Evolutionary conservation across 2,113 vertebrate species (phyloP).

Genomic region (Hippocampus guttulatus): DNA sequence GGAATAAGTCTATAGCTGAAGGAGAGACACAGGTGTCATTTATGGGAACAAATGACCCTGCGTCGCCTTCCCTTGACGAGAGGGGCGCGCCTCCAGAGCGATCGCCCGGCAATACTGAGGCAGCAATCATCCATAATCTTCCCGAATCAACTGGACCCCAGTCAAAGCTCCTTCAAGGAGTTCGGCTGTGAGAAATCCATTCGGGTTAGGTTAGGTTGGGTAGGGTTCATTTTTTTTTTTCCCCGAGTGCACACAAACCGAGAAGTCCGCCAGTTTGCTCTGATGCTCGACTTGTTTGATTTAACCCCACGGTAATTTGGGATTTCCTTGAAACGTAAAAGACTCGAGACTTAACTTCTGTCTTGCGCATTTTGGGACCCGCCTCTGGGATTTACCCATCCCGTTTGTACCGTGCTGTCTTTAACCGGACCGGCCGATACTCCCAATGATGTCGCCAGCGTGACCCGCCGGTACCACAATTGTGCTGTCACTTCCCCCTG

Average conservation of each 20-base stretch:
- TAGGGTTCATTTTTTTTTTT: neutral
- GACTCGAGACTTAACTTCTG: too few species aligned
- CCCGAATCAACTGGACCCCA: slow-evolving; percentile 51
- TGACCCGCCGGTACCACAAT: slow-evolving; percentile 55
- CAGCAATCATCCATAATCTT: slow-evolving; percentile 71
- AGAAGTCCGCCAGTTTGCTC: too few species aligned
- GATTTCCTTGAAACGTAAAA: too few species aligned
- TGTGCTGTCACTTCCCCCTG: slow-evolving; percentile 40
- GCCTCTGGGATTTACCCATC: neutral
- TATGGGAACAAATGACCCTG: slow-evolving; percentile 70
- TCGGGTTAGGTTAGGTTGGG: slow-evolving; percentile 20
- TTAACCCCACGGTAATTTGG: too few species aligned
- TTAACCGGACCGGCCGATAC: too few species aligned
- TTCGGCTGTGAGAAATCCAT: neutral
- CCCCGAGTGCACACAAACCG: too few species aligned
- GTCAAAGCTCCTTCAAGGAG: slow-evolving; percentile 39
- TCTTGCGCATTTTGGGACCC: too few species aligned
- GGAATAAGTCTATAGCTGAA: slow-evolving; percentile 66
- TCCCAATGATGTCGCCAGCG: slow-evolving; percentile 31
- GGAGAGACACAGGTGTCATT: slow-evolving; percentile 77
- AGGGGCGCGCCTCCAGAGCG: slow-evolving; percentile 48
- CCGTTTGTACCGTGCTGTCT: neutral
- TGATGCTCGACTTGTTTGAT: too few species aligned
- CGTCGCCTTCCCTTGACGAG: slow-evolving; percentile 54
- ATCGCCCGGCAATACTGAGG: slow-evolving; percentile 64